Conservation (phyloP, 2,888 invertebrate species). For the Rhodophaea formosa region DNA sequence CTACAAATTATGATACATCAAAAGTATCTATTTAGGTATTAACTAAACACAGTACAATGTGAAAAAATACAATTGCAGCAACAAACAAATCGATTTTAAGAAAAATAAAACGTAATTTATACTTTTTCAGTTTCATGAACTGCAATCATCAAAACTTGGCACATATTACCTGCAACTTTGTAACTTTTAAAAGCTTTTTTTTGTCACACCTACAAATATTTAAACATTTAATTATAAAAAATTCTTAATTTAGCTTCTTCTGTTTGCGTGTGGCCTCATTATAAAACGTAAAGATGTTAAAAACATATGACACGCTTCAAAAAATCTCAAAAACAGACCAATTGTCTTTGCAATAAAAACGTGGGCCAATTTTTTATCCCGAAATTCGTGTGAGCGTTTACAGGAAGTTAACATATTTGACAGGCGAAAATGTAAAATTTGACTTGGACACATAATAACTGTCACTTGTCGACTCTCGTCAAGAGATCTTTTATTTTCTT, state of each 20-base stretch:
- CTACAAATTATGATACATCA: too few relatives aligned
- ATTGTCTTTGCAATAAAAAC: constrained; percentile 6
- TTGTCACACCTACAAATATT: not conserved
- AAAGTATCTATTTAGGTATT: too few relatives aligned
- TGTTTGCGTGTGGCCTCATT: not conserved
- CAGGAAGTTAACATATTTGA: constrained; percentile 15
- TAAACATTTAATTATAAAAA: not conserved
- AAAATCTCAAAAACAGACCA: not conserved
- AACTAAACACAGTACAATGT: too few relatives aligned
- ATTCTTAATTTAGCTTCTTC: not conserved
- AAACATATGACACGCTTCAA: constrained; percentile 2
- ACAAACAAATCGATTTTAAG: too few relatives aligned
- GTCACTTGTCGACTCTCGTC: constrained; percentile 22
- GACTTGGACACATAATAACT: constrained; percentile 34
- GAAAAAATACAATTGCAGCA: too few relatives aligned
- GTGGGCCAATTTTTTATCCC: constrained; percentile 4
- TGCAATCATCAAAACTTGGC: too few relatives aligned
- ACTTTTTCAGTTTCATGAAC: too few relatives aligned
- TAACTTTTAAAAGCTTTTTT: too few relatives aligned
- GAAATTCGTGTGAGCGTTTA: constrained; percentile 7
- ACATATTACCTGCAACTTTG: too few relatives aligned
- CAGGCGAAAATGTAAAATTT: constrained; percentile 29
- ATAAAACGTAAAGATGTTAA: not conserved
- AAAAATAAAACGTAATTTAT: too few relatives aligned
- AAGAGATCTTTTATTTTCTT: constrained; percentile 7